Conservation (phyloP, 2,797 vertebrate species). For the Cynopterus sphinx region DNA sequence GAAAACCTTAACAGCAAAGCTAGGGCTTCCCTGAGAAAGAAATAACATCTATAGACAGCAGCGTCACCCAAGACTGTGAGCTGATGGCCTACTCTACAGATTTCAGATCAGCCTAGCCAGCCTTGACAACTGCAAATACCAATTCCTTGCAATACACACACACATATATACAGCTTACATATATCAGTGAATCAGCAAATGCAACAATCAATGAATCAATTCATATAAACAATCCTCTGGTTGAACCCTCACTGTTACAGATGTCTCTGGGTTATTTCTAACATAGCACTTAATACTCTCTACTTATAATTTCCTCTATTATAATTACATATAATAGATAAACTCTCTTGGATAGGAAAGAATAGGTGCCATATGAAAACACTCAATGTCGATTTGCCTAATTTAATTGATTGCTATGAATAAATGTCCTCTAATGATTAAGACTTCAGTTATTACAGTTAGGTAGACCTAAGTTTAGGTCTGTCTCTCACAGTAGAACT, state of each 20-base stretch:
- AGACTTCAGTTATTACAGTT: background rate
- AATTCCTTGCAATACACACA: background rate
- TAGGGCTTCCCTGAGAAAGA: background rate
- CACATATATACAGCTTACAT: background rate
- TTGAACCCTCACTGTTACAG: background rate
- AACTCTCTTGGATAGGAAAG: background rate
- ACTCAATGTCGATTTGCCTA: background rate
- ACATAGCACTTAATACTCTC: background rate
- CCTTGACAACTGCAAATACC: accelerated
- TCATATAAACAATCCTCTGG: background rate
- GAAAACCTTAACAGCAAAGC: background rate
- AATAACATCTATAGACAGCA: background rate
- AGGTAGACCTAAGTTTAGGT: background rate
- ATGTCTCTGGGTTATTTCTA: background rate
- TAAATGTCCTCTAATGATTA: background rate
- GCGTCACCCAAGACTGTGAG: background rate
- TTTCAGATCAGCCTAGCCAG: background rate
- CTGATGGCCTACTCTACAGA: background rate
- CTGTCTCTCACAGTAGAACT: background rate
- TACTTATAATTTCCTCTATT: background rate
- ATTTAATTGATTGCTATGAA: background rate
- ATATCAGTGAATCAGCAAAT: background rate
- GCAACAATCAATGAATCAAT: background rate
- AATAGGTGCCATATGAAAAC: background rate
- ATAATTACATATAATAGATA: background rate